These are phyloP conservation scores for Perizoma flavofasciatum DNA, from an alignment of 2,888 invertebrate species.

Conservation along the genomic window DNA sequence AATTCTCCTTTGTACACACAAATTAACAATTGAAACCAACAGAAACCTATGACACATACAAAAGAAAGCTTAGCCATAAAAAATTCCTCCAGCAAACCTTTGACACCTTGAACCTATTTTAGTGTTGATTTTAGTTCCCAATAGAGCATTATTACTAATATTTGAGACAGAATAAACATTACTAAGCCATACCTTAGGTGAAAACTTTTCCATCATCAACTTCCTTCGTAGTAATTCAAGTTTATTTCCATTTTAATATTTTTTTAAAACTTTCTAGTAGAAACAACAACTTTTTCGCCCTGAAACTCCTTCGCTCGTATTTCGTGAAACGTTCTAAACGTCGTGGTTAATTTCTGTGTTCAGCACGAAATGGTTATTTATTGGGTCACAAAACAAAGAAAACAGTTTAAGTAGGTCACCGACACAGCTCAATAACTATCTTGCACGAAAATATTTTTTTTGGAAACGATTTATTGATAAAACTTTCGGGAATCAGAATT, in stretches of 20 bases:
- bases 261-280: slow-evolving; percentile 9
- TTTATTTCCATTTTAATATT: slow-evolving; percentile 32
- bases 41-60: too few species aligned
- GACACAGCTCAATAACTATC: slow-evolving; percentile 43
- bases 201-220: slow-evolving; percentile 60
- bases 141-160: too few species aligned
- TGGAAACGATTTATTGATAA: slow-evolving; percentile 30
- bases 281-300: slow-evolving; percentile 16
- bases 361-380: slow-evolving; percentile 22
- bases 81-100: too few species aligned
- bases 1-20: too few species aligned
- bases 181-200: slow-evolving; percentile 38
- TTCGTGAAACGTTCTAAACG: slow-evolving; percentile 15
- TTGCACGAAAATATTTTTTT: slow-evolving; percentile 15
- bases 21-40: too few species aligned
- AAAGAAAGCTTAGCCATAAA: too few species aligned
- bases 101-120: too few species aligned
- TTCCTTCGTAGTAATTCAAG: slow-evolving; percentile 28
- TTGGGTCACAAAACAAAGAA: slow-evolving; percentile 49
- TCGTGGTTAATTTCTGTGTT: slow-evolving; percentile 1
- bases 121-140: too few species aligned
- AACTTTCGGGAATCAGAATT: slow-evolving; percentile 19
- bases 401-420: slow-evolving; percentile 59
- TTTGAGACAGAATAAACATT: not conserved
- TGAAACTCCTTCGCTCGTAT: slow-evolving; percentile 1